phyloP scores from a whole-genome alignment of 1,140 invertebrate species.

The Hormaphis cornu region DNA sequence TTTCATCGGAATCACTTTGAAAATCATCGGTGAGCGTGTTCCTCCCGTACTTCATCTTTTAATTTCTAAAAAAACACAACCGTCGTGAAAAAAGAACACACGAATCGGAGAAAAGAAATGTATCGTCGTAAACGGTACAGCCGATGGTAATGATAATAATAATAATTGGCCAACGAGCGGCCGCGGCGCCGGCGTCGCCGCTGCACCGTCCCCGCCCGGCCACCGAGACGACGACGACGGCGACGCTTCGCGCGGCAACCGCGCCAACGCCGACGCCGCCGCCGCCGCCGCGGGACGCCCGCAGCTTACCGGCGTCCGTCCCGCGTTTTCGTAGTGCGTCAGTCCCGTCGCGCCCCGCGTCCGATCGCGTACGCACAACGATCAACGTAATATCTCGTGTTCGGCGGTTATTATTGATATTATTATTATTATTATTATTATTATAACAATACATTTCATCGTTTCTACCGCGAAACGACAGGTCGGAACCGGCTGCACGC shows the following conservation, averaged over 20 bases:
- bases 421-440: no score
- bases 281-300: not conserved
- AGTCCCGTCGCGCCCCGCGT: not conserved
- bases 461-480: not conserved
- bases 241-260: slow-evolving; percentile 8
- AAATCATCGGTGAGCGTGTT: no score
- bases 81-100: no score
- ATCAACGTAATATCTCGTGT: no score
- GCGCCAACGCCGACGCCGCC: not conserved
- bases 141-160: slow-evolving; percentile 16
- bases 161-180: slow-evolving; percentile 20
- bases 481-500: not conserved
- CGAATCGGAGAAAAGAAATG: no score
- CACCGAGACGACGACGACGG: not conserved
- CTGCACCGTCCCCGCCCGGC: not conserved
- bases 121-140: no score
- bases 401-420: no score
- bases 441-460: no score
- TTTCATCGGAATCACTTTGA: no score
- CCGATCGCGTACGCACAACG: no score
- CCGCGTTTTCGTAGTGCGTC: slow-evolving; percentile 27
- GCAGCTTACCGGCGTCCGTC: slow-evolving; percentile 28
- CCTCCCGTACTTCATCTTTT: no score
- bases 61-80: no score
- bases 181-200: slow-evolving; percentile 20